phyloP scores from a whole-genome alignment of 2,797 vertebrate species.

The Staurois parvus region DNA sequence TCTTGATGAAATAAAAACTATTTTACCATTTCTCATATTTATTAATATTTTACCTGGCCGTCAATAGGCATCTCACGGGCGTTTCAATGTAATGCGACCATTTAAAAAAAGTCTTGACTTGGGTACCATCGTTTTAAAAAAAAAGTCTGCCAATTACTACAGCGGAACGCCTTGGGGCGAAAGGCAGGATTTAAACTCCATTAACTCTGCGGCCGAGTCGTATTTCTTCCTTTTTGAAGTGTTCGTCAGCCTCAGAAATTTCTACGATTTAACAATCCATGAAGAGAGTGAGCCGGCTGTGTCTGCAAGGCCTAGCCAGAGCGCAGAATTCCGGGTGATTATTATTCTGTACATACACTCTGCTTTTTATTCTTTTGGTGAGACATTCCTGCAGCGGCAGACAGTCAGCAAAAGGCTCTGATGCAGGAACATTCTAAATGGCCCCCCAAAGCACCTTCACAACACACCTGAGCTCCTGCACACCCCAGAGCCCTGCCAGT shows the following conservation, averaged over 20 bases:
- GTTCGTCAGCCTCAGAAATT: slow-evolving; percentile 1
- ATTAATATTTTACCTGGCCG: not conserved
- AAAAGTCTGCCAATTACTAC: not conserved
- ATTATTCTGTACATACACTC: no score
- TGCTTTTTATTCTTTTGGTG: no score
- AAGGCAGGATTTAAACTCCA: slow-evolving; percentile 46
- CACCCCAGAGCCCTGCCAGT: no score
- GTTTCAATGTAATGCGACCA: slow-evolving; percentile 2
- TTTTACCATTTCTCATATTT: not conserved
- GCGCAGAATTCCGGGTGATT: not conserved
- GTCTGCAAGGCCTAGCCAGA: not conserved
- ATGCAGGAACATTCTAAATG: no score
- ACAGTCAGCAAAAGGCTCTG: no score
- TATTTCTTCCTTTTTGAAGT: slow-evolving; percentile 45
- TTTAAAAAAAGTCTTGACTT: slow-evolving; percentile 11
- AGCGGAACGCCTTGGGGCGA: not conserved
- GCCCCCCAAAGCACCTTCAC: no score
- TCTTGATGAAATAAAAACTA: no score
- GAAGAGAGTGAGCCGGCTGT: not conserved
- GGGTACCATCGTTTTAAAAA: not conserved
- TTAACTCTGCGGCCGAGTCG: slow-evolving; percentile 26
- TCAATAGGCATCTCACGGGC: not conserved
- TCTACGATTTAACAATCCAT: slow-evolving; percentile 33
- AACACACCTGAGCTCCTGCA: no score
- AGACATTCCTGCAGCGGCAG: no score